A percentile compares a stretch with the other conserved stretches of the same genome.
These are phyloP conservation scores for Piezodorus guildinii DNA, from an alignment of 1,140 invertebrate genomes.

Conservation along the genomic window DNA sequence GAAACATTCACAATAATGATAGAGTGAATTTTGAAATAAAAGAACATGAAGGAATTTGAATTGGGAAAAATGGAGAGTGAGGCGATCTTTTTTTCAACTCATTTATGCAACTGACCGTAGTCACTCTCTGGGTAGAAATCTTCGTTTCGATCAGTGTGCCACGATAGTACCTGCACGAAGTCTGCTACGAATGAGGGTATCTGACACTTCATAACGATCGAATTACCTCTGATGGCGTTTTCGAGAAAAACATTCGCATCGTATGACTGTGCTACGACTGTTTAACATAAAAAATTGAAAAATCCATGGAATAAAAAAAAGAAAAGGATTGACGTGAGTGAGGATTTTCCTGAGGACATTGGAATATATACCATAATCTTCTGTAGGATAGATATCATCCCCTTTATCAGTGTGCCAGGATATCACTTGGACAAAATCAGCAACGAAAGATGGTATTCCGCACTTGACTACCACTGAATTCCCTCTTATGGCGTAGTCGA, in stretches of 20 bases:
- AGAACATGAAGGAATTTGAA: neutral
- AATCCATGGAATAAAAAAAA: neutral
- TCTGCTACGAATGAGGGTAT: conserved; percentile 86
- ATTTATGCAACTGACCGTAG: conserved; percentile 21
- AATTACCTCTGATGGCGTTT: conserved; percentile 84
- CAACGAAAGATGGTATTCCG: conserved; percentile 78
- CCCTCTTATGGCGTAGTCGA: conserved; percentile 80
- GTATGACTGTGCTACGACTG: conserved; percentile 81
- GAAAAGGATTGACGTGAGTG: neutral
- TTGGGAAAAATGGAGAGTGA: neutral
- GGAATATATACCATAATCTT: conserved; percentile 9
- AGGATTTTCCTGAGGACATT: conserved; percentile 1
- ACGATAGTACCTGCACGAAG: conserved; percentile 74
- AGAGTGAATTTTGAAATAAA: neutral
- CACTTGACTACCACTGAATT: conserved; percentile 84
- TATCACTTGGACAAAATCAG: conserved; percentile 58
- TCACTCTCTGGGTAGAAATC: conserved; percentile 24
- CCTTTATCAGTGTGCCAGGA: conserved; percentile 70
- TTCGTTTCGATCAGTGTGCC: conserved; percentile 53
- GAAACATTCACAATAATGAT: neutral
- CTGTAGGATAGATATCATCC: conserved; percentile 36
- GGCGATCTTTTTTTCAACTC: neutral
- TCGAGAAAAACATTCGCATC: conserved; percentile 86
- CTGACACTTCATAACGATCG: conserved; percentile 81
- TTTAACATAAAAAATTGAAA: neutral